Evolutionary conservation across 2,113 vertebrate species (phyloP).

Genomic region (Tetrao urogallus): DNA sequence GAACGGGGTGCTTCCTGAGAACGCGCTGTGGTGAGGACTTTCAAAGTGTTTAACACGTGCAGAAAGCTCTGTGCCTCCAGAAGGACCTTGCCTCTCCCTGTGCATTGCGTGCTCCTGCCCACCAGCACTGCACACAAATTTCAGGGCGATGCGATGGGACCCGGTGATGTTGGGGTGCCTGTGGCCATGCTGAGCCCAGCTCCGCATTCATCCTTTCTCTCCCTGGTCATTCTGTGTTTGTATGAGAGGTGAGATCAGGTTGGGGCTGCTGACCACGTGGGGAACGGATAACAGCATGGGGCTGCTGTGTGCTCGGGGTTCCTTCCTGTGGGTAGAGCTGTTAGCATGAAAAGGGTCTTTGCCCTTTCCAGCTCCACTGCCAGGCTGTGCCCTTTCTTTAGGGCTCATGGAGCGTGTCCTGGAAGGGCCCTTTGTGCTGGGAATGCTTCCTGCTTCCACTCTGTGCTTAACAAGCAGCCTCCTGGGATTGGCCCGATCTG

Average conservation of each 20-base stretch:
- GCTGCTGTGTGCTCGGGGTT: neutral
- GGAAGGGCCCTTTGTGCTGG: slow-evolving; percentile 30
- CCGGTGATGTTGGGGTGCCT: too few relatives aligned
- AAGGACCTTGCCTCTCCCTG: neutral
- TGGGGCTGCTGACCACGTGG: neutral
- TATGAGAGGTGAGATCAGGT: neutral
- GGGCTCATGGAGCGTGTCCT: neutral
- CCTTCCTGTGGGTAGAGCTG: neutral
- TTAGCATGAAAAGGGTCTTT: neutral
- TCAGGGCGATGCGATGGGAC: neutral
- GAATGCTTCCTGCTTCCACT: slow-evolving; percentile 17
- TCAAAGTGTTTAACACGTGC: neutral
- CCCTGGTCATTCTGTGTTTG: neutral
- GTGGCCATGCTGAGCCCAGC: neutral
- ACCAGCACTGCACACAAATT: neutral
- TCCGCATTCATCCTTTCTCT: neutral
- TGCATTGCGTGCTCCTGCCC: neutral
- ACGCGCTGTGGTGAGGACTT: neutral
- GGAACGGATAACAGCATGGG: neutral
- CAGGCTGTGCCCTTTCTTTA: neutral
- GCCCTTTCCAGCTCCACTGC: neutral
- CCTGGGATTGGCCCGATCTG: slow-evolving; percentile 35
- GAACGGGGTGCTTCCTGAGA: neutral
- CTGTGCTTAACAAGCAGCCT: neutral
- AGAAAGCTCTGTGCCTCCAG: neutral